Evolutionary conservation across 2,888 invertebrate genomes (phyloP).

Genomic region (Argynnis bischoffii): DNA sequence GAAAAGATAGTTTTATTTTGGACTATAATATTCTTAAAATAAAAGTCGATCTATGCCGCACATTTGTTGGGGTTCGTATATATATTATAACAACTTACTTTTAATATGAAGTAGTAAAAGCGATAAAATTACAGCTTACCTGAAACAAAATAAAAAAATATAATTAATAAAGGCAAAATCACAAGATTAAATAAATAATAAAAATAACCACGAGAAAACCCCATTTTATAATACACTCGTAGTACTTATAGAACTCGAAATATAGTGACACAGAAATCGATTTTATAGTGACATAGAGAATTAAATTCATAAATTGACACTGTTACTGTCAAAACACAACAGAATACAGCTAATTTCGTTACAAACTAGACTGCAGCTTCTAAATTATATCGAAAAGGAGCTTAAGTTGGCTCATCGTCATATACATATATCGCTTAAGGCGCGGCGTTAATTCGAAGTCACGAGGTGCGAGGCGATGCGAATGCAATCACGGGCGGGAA

Average conservation of each 20-base stretch:
- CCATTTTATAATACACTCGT: no score
- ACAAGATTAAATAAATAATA: no score
- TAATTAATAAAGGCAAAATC: no score
- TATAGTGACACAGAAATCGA: no score
- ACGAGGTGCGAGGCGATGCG: slow-evolving; percentile 57
- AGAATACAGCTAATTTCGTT: no score
- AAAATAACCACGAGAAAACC: no score
- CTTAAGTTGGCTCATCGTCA: slow-evolving; percentile 1
- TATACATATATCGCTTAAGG: slow-evolving; percentile 21
- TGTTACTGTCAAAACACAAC: no score
- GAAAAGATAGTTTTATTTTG: no score
- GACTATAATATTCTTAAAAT: not conserved
- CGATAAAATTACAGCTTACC: slow-evolving; percentile 8
- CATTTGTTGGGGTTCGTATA: not conserved
- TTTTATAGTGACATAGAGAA: no score
- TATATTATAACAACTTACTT: slow-evolving; percentile 1
- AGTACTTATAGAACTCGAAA: no score
- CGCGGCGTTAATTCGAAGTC: slow-evolving; percentile 64
- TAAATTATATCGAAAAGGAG: not conserved
- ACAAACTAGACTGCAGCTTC: no score
- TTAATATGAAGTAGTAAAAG: not conserved
- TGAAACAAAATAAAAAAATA: slow-evolving; percentile 2
- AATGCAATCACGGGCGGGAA: slow-evolving; percentile 78
- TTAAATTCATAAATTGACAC: no score
- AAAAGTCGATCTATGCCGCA: slow-evolving; percentile 9